Base-by-base conservation (phyloP, 2,888 invertebrate genomes). In the Bugulina stolonifera region DNA sequence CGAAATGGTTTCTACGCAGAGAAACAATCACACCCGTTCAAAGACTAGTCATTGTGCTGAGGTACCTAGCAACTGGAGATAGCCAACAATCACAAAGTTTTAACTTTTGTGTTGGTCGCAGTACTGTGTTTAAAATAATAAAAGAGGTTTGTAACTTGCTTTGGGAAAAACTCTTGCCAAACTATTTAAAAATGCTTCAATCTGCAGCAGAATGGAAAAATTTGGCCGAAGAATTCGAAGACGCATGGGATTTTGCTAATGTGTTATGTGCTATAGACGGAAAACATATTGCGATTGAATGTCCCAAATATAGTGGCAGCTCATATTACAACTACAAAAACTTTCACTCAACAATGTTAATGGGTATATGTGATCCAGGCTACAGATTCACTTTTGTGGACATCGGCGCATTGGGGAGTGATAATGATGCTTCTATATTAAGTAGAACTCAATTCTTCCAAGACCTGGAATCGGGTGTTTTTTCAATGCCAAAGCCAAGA, bases 201-300 rank as follows among this genome's bases (percentile, higher is more conserved):
- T 52, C 55, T 18, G 35, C 69, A 29, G 70, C 72, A 0, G 2
- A 54, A 23, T 73, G 73, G 69, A 73, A 73, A 29, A 54, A 73
- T 23, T 35, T 72, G 18, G 72, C 72, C 29, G 34, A 35, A 10
- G 27, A 29, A 23, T 72, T 72, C 23, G 23, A 3, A 18, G 32
- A 29, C 1, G 22, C 43, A n/a, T 72, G 69, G 72, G 23, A 72
- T 18, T 72, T 2, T 58, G 69, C 54, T 22, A 69, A 72, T 54
- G 34, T 27, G n/a, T 25, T 72, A 3, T 69, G 69, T 18, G 72
- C 69, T 52, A n/a, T 72, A 10, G 72, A 72, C 43, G 72, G 69
- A 14, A 72, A 72, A 69, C 72, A 72, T 34, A 35, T 72, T 32
- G 71, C 57, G 25, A 55, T 71, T 27, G 23, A 57, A 27, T 57